A percentile compares a stretch with the other conserved stretches of the same genome.
These are phyloP conservation scores for Melieria picta DNA, from an alignment of 2,888 invertebrate species.

Conservation along the genomic window DNA sequence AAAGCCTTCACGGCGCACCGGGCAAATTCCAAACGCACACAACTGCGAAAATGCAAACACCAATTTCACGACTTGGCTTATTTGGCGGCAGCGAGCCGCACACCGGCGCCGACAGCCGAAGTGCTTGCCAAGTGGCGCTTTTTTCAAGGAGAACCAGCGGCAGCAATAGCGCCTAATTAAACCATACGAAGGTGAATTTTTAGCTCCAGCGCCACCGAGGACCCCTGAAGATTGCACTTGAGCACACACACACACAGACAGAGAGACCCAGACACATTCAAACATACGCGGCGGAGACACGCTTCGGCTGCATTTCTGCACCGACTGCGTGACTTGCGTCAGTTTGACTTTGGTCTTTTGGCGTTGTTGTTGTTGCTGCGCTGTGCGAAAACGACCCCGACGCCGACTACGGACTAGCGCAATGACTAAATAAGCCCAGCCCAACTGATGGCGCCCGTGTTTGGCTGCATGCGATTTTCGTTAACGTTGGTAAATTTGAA, in stretches of 20 bases:
- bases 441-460: conserved; percentile 9
- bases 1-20: too few relatives aligned
- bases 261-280: conserved; percentile 11
- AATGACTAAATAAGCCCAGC: conserved; percentile 10
- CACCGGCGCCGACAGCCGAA: neutral
- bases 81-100: conserved; percentile 45
- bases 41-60: conserved; percentile 42
- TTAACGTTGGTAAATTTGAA: conserved; percentile 48
- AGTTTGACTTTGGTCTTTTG: conserved; percentile 14
- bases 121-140: neutral
- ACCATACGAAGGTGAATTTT: conserved; percentile 22
- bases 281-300: conserved; percentile 1
- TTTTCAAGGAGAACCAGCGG: neutral
- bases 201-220: neutral
- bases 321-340: conserved; percentile 13
- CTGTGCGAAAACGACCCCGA: neutral
- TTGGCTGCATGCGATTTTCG: conserved; percentile 3
- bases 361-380: neutral
- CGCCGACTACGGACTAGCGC: conserved; percentile 1
- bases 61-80: conserved; percentile 46
- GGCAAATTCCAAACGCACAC: neutral
- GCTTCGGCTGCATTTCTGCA: neutral
- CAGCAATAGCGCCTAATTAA: conserved; percentile 26
- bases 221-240: neutral
- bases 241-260: conserved; percentile 27